phyloP scores from a whole-genome alignment of 1,140 invertebrate genomes.

The Cherax destructor region DNA sequence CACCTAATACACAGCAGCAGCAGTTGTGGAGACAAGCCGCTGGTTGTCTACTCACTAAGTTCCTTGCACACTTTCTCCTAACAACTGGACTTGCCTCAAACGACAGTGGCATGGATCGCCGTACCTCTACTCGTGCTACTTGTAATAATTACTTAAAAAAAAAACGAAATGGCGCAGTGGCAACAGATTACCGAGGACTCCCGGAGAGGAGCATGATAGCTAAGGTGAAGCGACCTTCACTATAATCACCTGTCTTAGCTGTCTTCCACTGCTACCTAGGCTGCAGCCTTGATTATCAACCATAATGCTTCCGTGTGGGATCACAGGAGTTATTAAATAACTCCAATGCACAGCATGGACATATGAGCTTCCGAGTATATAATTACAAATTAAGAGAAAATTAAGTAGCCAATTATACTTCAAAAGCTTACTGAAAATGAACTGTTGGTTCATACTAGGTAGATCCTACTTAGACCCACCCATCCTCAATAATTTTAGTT shows the following conservation, averaged over 20 bases:
- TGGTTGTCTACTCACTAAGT: neutral
- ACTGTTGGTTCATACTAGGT: no score
- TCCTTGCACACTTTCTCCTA: no score
- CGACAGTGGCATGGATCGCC: constrained; percentile 11
- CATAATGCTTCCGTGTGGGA: constrained; percentile 34
- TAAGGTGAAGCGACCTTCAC: constrained; percentile 39
- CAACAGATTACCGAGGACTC: neutral
- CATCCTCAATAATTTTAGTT: no score
- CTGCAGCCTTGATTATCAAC: constrained; percentile 27
- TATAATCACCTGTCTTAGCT: constrained; percentile 42
- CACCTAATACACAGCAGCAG: neutral
- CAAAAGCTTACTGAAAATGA: no score
- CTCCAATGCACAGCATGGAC: no score
- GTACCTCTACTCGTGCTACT: neutral
- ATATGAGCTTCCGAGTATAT: no score
- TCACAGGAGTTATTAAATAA: neutral
- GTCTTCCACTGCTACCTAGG: constrained; percentile 15
- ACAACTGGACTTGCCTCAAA: no score
- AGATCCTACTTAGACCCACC: no score
- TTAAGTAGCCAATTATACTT: no score
- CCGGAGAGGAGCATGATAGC: neutral
- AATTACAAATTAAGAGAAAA: no score
- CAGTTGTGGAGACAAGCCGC: no score
- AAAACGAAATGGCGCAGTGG: neutral
- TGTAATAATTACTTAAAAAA: neutral